Evolutionary conservation across 2,888 invertebrate species (phyloP), one percentile per base, ranked within the genome.

Genomic region (Biston betularia): DNA sequence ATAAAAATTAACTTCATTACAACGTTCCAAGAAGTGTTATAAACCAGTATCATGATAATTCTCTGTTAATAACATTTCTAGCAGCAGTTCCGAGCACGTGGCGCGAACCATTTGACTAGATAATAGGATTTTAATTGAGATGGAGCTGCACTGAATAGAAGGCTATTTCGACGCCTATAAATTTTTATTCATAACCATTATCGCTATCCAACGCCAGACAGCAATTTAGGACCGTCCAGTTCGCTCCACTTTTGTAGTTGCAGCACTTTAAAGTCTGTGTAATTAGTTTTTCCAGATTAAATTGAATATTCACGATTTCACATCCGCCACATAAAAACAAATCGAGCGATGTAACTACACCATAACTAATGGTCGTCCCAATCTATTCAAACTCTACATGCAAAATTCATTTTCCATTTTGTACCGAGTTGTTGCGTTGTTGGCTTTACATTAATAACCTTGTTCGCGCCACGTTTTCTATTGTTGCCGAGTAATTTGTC

Each of bases 101-200:
- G 86, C 83, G 83, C 81, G 80, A 75, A 79, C 81, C 83, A 83
- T 85, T 88, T 81, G 77, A 84, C 76, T 81, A 85, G 85, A 87
- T 89, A 89, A 90, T 89, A 88, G 85, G 78, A 77, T 78, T 89
- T 89, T 89, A 90, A 91, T 90, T 89, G 90, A 89, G 88, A 90
- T 86, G 78, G 80, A 89, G 87, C 84, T 86, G 81, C 80, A 83
- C 82, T 83, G 84, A 89, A 88, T 88, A 87, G 87, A 83, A 81
- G 79, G 81, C 80, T 85, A 84, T 88, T 87, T 79, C 77, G 76
- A 81, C 72, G 81, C 77, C 84, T 79, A 87, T 89, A 88, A 85
- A 87, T 88, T 88, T 89, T 88, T 88, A 88, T 88, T 86, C 85
- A 83, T 79, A 81, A 82, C 85, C 85, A 85, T 89, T 89, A 86